phyloP scores from a whole-genome alignment of 53 echinoderm and acorn worm genomes.

The Patiria pectinifera region DNA sequence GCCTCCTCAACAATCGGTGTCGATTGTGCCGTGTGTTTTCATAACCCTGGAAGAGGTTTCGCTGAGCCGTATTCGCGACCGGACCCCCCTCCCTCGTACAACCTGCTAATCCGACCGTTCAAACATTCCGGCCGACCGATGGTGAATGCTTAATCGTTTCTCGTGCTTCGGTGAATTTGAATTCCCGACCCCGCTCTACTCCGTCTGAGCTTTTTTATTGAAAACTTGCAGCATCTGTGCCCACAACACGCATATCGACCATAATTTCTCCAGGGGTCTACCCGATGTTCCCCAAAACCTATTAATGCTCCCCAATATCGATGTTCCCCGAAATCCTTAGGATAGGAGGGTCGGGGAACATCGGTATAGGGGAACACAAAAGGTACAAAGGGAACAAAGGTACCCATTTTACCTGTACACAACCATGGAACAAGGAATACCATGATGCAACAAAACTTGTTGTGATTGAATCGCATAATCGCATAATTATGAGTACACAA shows the following conservation, averaged over 20 bases:
- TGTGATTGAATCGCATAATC: too few species aligned
- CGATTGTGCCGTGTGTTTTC: constrained; percentile 31
- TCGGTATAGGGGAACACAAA: too few species aligned
- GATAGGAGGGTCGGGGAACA: too few species aligned
- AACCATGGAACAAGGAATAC: too few species aligned
- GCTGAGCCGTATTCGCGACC: neutral
- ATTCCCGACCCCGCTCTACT: neutral
- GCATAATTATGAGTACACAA: too few species aligned
- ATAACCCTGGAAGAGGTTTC: constrained; percentile 36
- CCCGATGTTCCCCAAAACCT: too few species aligned
- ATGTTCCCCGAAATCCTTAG: too few species aligned
- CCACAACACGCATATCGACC: neutral
- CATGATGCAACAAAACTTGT: too few species aligned
- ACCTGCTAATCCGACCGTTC: constrained; percentile 56
- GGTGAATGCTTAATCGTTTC: constrained; percentile 55
- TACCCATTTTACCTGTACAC: too few species aligned
- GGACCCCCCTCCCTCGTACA: neutral
- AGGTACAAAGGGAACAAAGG: too few species aligned
- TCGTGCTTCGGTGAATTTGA: constrained; percentile 29
- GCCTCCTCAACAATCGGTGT: constrained; percentile 12
- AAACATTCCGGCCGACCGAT: constrained; percentile 52
- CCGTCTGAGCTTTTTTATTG: neutral
- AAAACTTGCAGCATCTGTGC: neutral
- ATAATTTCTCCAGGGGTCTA: too few species aligned
- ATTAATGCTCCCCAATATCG: too few species aligned